phyloP scores from a whole-genome alignment of 2,113 vertebrate species.

The Hippolais icterina region DNA sequence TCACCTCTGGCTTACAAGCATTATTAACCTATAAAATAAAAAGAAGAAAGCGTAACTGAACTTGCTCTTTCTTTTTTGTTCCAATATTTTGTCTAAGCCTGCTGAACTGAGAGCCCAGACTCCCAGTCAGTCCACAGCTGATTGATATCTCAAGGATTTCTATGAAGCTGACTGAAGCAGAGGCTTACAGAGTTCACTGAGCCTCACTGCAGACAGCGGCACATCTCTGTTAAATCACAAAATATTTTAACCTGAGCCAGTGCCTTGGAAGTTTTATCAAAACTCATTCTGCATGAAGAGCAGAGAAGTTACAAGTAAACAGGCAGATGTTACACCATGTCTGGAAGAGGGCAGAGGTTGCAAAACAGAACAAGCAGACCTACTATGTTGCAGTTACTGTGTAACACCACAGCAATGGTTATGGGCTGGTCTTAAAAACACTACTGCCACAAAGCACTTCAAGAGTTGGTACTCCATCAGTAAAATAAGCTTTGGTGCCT shows the following conservation, averaged over 20 bases:
- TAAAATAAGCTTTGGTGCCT: not conserved
- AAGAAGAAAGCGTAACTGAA: not conserved
- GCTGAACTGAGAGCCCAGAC: not conserved
- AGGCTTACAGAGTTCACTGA: not conserved
- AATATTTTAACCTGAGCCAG: not conserved
- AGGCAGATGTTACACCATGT: not conserved
- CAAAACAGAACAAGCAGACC: not conserved
- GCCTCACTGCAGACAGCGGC: not conserved
- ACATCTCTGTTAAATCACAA: not conserved
- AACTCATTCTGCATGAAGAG: not conserved
- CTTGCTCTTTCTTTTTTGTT: not conserved
- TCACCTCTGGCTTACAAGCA: conserved; percentile 47
- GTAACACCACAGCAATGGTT: not conserved
- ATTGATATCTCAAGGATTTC: not conserved
- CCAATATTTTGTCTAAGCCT: not conserved
- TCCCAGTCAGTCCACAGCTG: not conserved
- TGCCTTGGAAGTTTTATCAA: not conserved
- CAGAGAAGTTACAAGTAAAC: not conserved
- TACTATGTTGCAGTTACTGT: not conserved
- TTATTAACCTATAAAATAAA: conserved; percentile 60
- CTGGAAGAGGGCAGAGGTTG: not conserved
- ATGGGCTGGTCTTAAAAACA: not conserved
- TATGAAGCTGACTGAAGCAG: not conserved
- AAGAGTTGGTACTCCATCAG: not conserved
- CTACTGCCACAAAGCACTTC: not conserved